Base-by-base conservation (phyloP, 2,797 vertebrate species). In the Phalanger gymnotis region DNA sequence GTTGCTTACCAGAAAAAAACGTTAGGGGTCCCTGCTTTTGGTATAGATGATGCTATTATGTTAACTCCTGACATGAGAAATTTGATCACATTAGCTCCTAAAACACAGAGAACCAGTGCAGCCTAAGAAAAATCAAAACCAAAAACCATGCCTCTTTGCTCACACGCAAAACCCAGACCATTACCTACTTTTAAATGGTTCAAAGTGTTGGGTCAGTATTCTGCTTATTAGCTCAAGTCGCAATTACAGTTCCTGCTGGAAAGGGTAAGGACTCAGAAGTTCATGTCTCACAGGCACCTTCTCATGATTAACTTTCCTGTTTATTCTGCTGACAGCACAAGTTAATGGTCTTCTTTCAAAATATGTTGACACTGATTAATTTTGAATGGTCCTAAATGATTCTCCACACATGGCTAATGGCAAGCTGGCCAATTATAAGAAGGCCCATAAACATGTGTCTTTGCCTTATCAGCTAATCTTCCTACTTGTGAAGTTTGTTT, bases 101-200 rank as follows among this genome's bases (percentile, higher is more conserved):
- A 96, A 73, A 73, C 5, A 73, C 4, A 73, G 10, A 56, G 12
- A 14, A 96, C 13, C 54, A 95, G 58, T 58, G 28, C 54, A 56
- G 22, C 27, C 95, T 95, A 47, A 92, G 34, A 73, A 40, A 11
- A 81, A 11, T 1, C 58, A 16, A 73, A 47, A 47, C n/a, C 66
- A 25, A 81, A 73, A 73, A 7, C 19, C n/a, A 73, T 40, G 54
- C 40, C 91, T 90, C 54, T 51, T 91, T 91, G 52, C 53, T 55
- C 91, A 95, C 22, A 94, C 54, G 66, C 19, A 90, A 58, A 95
- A 96, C 96, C 31, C 10, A 92, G 54, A 56, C 25, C 40, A 87
- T 93, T 55, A 58, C 52, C 94, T 16, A 54, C 81, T 92, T 97
- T 89, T 91, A 94, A 94, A 66, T 57, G 11, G 66, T 92, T 87